Evolutionary conservation across 2,113 vertebrate genomes (phyloP), one percentile per base, ranked within the genome.

Genomic region (Vimba vimba): DNA sequence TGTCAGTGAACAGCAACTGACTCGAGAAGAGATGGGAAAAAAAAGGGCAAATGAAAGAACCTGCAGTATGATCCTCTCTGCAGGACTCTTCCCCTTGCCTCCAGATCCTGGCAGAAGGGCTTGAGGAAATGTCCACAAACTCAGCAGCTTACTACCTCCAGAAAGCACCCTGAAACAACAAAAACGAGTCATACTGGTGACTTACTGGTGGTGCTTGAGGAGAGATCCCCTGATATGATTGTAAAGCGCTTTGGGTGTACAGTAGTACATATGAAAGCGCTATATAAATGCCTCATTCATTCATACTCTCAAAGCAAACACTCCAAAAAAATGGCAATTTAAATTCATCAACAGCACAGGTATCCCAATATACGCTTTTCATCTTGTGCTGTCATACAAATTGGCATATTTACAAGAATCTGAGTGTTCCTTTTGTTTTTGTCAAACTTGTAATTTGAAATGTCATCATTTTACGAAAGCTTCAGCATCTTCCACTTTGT

Each of bases 11-110:
- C 19, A 43, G 27, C 75, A 50, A 30, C 2, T 12, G 12, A 55
- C 23, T 33, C 1, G 19, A 27, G 8, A 57, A 43, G 8, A 43
- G 39, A 43, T 43, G 1, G 8, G 2, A 8, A 0, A 21, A 39
- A n/a, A 78, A 19, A 45, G 5, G 1, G 10, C 9, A 59, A 36
- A 57, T 2, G 55, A 36, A 43, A 69, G 86, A 89, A 99, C 98
- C 97, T 99, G 98, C 71, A 99, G 88, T 11, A 98, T 93, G 82
- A 98, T 93, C 91, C 95, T 97, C 93, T 98, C 97, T 85, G 93
- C 91, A 12, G 91, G 88, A 50, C 91, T 91, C 92, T 93, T 95
- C 91, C 93, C 97, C 88, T 94, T 96, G 79, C 90, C 91, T 66
- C 89, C 89, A 19, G 84, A 81, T 79, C 94, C 93, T 36, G 89